phyloP scores from a whole-genome alignment of 2,113 vertebrate genomes.

The Anser brachyrhynchus region DNA sequence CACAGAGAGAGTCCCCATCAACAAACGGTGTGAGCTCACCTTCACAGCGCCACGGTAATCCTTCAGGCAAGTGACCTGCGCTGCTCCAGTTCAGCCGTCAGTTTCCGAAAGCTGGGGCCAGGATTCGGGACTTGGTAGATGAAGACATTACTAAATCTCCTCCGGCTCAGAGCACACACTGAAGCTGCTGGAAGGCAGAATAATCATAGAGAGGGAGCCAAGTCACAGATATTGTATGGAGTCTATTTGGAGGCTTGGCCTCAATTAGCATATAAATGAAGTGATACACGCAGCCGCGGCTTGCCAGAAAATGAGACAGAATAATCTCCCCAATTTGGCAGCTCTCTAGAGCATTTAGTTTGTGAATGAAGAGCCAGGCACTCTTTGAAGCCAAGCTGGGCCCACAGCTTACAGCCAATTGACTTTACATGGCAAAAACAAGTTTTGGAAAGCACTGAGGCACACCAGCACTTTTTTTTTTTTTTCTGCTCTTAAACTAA shows the following conservation, averaged over 20 bases:
- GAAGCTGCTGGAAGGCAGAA: conserved; percentile 21
- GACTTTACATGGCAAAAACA: conserved; percentile 8
- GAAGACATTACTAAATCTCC: neutral
- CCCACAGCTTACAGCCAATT: neutral
- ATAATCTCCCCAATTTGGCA: conserved; percentile 47
- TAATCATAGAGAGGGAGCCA: neutral
- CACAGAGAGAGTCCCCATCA: fast-evolving
- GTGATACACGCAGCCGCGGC: neutral
- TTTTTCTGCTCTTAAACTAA: neutral
- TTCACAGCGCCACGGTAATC: neutral
- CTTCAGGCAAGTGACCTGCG: fast-evolving
- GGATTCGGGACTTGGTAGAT: neutral
- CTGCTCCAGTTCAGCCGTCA: fast-evolving
- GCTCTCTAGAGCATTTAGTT: conserved; percentile 12
- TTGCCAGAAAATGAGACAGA: conserved; percentile 25
- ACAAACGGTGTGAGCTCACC: neutral
- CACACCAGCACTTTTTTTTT: neutral
- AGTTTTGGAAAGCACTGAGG: neutral
- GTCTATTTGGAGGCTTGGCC: conserved; percentile 47
- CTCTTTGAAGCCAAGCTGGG: neutral
- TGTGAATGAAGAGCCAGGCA: conserved; percentile 38
- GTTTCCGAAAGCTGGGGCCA: neutral
- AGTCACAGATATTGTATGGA: conserved; percentile 1
- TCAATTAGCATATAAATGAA: conserved; percentile 66
- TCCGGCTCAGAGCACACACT: neutral